Conservation (phyloP, 1,140 invertebrate genomes). For the Lutraria rhynchaena region DNA sequence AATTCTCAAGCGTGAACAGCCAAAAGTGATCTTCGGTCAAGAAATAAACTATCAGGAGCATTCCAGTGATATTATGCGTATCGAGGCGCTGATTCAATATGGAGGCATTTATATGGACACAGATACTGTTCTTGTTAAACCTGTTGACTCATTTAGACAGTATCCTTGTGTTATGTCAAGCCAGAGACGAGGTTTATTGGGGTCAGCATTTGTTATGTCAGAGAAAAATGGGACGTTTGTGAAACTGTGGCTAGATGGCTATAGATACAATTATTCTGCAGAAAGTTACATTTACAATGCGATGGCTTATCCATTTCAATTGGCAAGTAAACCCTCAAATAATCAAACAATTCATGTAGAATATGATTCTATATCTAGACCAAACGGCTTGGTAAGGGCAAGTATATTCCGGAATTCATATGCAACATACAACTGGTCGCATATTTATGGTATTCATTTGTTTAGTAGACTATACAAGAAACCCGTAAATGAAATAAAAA, state of each 20-base stretch:
- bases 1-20: slow-evolving; percentile 49
- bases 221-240: slow-evolving; percentile 53
- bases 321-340: slow-evolving; percentile 38
- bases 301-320: slow-evolving; percentile 40
- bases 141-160: slow-evolving; percentile 55
- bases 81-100: slow-evolving; percentile 59
- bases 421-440: slow-evolving; percentile 59
- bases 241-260: slow-evolving; percentile 29
- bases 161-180: slow-evolving; percentile 62
- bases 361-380: slow-evolving; percentile 53
- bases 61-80: slow-evolving; percentile 58
- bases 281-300: slow-evolving; percentile 38
- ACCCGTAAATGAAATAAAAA: neutral
- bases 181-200: slow-evolving; percentile 45
- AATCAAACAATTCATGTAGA: slow-evolving; percentile 58
- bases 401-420: slow-evolving; percentile 42
- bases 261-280: slow-evolving; percentile 40
- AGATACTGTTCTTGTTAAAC: slow-evolving; percentile 64
- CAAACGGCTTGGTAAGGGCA: slow-evolving; percentile 52
- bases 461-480: slow-evolving; percentile 33
- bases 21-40: slow-evolving; percentile 31
- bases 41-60: slow-evolving; percentile 53
- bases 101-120: slow-evolving; percentile 70
- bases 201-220: slow-evolving; percentile 61
- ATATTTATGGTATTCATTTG: slow-evolving; percentile 63